phyloP scores from a whole-genome alignment of 1,140 invertebrate genomes.

The Mycetomoellerius zeteki region DNA sequence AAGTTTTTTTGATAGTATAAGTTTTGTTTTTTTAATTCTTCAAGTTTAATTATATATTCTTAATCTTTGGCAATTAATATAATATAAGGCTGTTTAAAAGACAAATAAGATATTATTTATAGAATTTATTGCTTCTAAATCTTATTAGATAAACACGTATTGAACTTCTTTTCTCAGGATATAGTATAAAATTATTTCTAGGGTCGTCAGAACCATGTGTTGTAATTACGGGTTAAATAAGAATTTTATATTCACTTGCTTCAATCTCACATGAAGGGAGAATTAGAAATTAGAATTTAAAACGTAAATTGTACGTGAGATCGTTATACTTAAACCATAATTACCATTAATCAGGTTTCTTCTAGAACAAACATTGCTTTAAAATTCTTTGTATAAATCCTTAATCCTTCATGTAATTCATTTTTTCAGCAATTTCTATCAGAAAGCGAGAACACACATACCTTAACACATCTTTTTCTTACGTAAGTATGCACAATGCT shows the following conservation, averaged over 20 bases:
- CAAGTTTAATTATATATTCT: too few species aligned
- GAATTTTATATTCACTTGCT: background rate
- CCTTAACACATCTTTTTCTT: background rate
- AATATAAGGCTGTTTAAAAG: too few species aligned
- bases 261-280: background rate
- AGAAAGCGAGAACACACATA: background rate
- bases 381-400: background rate
- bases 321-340: background rate
- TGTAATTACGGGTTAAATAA: too few species aligned
- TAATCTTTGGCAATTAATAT: too few species aligned
- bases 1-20: too few species aligned
- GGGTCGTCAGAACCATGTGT: too few species aligned
- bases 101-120: too few species aligned
- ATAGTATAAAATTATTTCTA: too few species aligned
- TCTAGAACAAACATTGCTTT: background rate
- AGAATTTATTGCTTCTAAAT: too few species aligned
- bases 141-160: too few species aligned
- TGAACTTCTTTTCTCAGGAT: too few species aligned
- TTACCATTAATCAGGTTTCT: background rate
- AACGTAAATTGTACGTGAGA: background rate
- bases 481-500: background rate
- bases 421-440: constrained; percentile 4
- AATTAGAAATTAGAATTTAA: background rate
- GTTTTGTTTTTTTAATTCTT: too few species aligned
- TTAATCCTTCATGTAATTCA: constrained; percentile 9